Evolutionary conservation across 1,140 invertebrate species (phyloP).

Genomic region (Probaryconus sp.): DNA sequence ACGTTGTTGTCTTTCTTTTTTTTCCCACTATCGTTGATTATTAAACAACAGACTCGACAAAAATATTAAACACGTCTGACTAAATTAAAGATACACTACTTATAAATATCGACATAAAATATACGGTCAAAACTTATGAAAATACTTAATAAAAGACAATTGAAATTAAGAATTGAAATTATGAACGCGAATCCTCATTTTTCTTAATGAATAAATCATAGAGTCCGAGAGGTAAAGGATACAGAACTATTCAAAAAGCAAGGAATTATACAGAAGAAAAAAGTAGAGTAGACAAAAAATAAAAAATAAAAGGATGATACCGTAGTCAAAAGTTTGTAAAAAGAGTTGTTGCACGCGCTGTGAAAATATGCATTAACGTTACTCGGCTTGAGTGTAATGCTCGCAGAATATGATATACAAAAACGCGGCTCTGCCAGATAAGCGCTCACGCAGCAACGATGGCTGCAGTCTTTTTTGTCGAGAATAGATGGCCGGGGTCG

Average conservation of each 20-base stretch:
- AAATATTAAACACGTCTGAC: no score
- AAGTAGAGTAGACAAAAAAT: slow-evolving; percentile 23
- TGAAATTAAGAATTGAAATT: no score
- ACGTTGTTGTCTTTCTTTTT: no score
- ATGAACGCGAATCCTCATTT: slow-evolving; percentile 5
- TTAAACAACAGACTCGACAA: no score
- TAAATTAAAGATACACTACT: no score
- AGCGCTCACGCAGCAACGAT: slow-evolving; percentile 56
- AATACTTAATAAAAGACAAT: slow-evolving; percentile 5
- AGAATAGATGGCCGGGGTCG: slow-evolving; percentile 59
- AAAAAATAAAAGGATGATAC: no score
- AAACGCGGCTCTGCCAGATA: slow-evolving; percentile 43
- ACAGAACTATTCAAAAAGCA: no score
- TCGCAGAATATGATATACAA: slow-evolving; percentile 53
- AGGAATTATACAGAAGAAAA: slow-evolving; percentile 19
- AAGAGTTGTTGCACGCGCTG: slow-evolving; percentile 9
- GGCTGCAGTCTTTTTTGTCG: slow-evolving; percentile 56
- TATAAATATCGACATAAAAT: no score
- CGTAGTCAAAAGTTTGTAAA: slow-evolving; percentile 14
- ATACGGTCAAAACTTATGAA: no score
- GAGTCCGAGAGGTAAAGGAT: no score
- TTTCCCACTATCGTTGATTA: no score
- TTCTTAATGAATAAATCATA: slow-evolving; percentile 11
- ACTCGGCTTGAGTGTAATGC: slow-evolving; percentile 40
- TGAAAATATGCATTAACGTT: slow-evolving; percentile 55